phyloP scores from a whole-genome alignment of 2,797 vertebrate genomes.

The Silurus lanzhouensis region DNA sequence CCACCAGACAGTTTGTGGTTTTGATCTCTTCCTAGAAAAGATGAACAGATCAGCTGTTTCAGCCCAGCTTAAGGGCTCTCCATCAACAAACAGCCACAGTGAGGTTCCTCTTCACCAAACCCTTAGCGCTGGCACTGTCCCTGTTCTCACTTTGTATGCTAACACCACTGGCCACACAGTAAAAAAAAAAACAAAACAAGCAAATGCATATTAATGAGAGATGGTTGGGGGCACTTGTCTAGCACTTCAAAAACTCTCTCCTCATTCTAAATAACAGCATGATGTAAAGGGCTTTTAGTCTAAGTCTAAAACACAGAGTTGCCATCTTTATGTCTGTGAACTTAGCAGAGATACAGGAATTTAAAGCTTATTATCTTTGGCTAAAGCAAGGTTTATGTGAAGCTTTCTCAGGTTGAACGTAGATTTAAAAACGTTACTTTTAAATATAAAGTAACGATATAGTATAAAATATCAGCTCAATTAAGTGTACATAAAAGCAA shows the following conservation, averaged over 20 bases:
- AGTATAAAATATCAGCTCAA: background rate
- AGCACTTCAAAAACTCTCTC: constrained; percentile 36
- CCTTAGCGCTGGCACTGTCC: constrained; percentile 20
- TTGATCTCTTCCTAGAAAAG: constrained; percentile 19
- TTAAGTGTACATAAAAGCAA: too few species aligned
- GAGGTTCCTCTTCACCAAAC: constrained; percentile 30
- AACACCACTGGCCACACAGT: background rate
- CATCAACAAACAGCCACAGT: constrained; percentile 26
- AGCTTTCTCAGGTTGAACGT: background rate
- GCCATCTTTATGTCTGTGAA: background rate
- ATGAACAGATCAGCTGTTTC: constrained; percentile 30
- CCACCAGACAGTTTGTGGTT: constrained; percentile 16
- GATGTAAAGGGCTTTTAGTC: constrained; percentile 22
- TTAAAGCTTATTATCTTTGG: background rate
- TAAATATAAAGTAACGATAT: too few species aligned
- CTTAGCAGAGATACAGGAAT: background rate
- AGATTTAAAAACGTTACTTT: too few species aligned
- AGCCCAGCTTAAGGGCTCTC: constrained; percentile 37
- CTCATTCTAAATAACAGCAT: background rate
- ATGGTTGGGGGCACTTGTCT: constrained; percentile 17
- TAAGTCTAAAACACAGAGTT: constrained; percentile 1
- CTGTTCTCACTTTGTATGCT: constrained; percentile 9
- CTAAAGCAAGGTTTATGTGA: constrained; percentile 14
- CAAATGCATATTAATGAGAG: constrained; percentile 38
- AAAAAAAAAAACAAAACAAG: background rate